Conservation (phyloP, 2,113 vertebrate species). For the Capreolus pygargus region DNA sequence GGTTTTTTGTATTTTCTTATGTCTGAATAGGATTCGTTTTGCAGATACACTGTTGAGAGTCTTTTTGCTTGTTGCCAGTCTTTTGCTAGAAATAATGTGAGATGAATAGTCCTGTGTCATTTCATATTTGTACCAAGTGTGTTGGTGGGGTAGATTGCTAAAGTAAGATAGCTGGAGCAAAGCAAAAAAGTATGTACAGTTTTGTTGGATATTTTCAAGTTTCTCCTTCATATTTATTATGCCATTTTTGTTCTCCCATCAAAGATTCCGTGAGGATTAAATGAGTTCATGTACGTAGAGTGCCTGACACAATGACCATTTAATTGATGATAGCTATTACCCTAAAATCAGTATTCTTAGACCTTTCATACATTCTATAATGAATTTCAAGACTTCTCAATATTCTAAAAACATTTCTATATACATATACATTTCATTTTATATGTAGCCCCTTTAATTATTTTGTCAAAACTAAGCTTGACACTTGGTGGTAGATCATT, state of each 20-base stretch:
- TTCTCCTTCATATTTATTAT: neutral
- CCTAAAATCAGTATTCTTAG: neutral
- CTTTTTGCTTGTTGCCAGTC: neutral
- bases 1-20: neutral
- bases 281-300: neutral
- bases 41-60: neutral
- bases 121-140: neutral
- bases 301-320: neutral
- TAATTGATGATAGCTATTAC: neutral
- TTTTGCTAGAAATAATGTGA: constrained; percentile 20
- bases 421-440: neutral
- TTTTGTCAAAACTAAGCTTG: neutral
- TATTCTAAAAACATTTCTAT: neutral
- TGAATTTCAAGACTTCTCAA: constrained; percentile 16
- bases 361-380: neutral
- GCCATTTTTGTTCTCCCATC: neutral
- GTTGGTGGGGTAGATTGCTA: neutral
- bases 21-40: neutral
- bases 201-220: neutral
- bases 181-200: neutral
- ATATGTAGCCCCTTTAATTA: neutral
- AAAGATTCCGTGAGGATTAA: neutral
- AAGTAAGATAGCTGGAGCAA: neutral
- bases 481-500: neutral
- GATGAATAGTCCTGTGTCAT: neutral